Base-by-base conservation (phyloP, 2,888 invertebrate genomes). In the Drosophila borealis region DNA sequence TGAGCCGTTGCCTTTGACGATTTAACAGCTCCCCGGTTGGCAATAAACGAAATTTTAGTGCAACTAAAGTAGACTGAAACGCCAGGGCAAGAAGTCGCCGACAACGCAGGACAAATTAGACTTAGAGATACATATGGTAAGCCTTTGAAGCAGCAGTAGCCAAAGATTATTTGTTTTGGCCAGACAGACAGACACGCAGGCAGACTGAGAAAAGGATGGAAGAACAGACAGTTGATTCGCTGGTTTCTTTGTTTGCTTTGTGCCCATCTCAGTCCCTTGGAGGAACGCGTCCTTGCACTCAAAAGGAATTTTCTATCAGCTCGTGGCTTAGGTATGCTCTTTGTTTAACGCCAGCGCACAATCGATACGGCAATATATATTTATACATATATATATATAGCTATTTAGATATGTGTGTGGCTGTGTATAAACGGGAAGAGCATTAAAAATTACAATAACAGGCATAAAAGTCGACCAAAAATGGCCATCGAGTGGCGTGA, bases 1-100 rank as follows among this genome's bases (percentile, higher is more conserved):
- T 53, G 55, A 42, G 44, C 44, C 14, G 11, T 54, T 29, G 55
- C 59, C 53, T 66, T 83, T 74, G 74, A 77, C 79, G 81, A 77
- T 76, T 78, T 76, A 85, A 85, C 78, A 74, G 84, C 87, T 86
- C 89, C 87, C 84, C 60, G 70, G 83, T 67, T 71, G 88, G 69
- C 78, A 70, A 86, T 86, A 88, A 84, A 80, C 80, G 86, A 82
- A 88, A 84, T 84, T 88, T 86, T 74, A 88, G 83, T 82, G 78
- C 75, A 67, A 65, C 66, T 65, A 78, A 78, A 79, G 59, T 67
- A 70, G 59, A 51, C 62, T 53, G 50, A 67, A 63, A 62, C 41
- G 59, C 21, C 46, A 36, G 48, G 19, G 34, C 44, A 55, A 61
- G 54, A 42, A 51, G 51, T 53, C 63, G 25, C 51, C 42, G 33